A percentile compares a stretch with the other conserved stretches of the same genome.
These are phyloP conservation scores for Hybognathus amarus DNA, from an alignment of 2,797 vertebrate species.

Conservation along the genomic window DNA sequence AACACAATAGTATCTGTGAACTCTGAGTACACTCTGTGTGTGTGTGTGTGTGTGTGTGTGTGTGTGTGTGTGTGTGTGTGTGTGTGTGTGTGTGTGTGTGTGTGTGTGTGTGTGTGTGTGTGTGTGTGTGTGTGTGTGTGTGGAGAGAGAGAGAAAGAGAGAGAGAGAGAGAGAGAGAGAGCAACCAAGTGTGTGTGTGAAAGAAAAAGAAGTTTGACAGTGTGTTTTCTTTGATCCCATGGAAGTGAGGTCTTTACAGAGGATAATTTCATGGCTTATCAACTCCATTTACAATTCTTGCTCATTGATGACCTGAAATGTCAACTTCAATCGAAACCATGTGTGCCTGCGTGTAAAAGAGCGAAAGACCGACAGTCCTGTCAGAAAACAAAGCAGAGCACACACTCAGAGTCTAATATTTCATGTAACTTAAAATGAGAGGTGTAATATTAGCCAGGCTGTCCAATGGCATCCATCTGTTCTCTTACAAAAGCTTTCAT, in stretches of 20 bases:
- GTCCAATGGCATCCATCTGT: not conserved
- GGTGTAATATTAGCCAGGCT: slow-evolving; percentile 12
- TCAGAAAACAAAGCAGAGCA: slow-evolving; percentile 23
- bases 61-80: too few relatives aligned
- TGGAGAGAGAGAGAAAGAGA: too few relatives aligned
- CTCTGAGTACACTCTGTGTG: too few relatives aligned
- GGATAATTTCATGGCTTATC: slow-evolving; percentile 56
- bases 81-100: too few relatives aligned
- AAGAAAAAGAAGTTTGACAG: not conserved
- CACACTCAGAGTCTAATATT: slow-evolving; percentile 1
- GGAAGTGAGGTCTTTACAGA: slow-evolving; percentile 30
- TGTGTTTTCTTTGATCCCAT: slow-evolving; percentile 30
- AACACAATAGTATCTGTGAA: too few relatives aligned
- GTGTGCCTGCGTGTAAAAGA: slow-evolving; percentile 46
- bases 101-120: not conserved
- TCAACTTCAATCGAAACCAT: slow-evolving; percentile 47
- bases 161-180: too few relatives aligned
- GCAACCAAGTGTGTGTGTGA: not conserved
- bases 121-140: not conserved
- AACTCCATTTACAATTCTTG: slow-evolving; percentile 49
- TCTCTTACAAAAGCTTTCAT: not conserved
- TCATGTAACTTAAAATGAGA: slow-evolving; percentile 15
- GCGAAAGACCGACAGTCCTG: slow-evolving; percentile 3
- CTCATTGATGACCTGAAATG: slow-evolving; percentile 40
- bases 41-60: too few relatives aligned